Evolutionary conservation across 92 coral and sea anemone species (phyloP), one percentile per base, ranked within the genome.

Genomic region (Bergia sp.): DNA sequence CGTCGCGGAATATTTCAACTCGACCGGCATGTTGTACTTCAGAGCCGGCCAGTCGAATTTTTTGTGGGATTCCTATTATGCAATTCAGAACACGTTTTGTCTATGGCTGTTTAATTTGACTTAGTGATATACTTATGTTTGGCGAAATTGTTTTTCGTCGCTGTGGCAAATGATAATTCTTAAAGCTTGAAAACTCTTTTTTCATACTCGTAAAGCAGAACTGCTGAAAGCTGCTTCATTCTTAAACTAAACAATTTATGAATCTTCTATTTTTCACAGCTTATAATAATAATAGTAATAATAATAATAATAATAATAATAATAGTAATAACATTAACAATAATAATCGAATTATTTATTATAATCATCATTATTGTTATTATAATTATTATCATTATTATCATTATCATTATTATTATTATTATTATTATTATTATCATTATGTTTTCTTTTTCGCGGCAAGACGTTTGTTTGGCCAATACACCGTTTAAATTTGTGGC

Each of bases 1-100:
- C 82, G 42, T 79, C 21, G 64, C 82, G 82, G 11, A 79, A 53
- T 21, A 79, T 29, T 12, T 79, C 82, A 79, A 79, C 64, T 47
- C 82, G 82, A 49, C 82, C 82, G 23, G 82, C 82, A 11, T 79
- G 65, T 12, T 29, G 41, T 21, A n/a, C 64, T 45, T 20, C 82
- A 5, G 58, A 29, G 36, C 82, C 82, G 7, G 41, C 65, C 66
- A 79, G 65, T 10, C 82, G 36, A 8, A 79, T 36, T 3, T n/a
- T 79, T 36, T 29, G 39, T 37, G 38, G 58, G 20, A 79, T 18
- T 13, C 82, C 82, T 76, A 61, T 16, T 61, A 61, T 73, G 43
- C 7, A 1, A 73, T 2, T 29, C 77, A 73, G 4, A 73, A 37
- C 43, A 72, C 13, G 37, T 13, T 20, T 4, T 73, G 40, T 36